Evolutionary conservation across 2,888 invertebrate species (phyloP).

Genomic region (Ichneumon xanthorius): DNA sequence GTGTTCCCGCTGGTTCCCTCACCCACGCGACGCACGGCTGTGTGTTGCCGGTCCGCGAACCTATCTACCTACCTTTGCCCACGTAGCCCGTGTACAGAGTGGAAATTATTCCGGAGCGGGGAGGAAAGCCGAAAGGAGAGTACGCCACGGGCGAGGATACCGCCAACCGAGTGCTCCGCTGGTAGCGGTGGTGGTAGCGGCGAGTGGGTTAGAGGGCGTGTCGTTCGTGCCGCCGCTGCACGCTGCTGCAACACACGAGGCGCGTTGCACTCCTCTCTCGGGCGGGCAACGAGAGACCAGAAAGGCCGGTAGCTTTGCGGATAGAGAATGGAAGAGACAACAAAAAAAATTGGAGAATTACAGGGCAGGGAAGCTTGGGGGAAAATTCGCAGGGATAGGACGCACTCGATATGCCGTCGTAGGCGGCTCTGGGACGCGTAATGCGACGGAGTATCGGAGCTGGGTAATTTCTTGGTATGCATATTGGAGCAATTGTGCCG

Average conservation of each 20-base stretch:
- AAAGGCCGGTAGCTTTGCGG: slow-evolving; percentile 18
- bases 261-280: slow-evolving; percentile 56
- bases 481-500: neutral
- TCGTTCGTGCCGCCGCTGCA: slow-evolving; percentile 66
- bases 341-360: slow-evolving; percentile 5
- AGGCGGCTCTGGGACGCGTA: neutral
- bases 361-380: slow-evolving; percentile 1
- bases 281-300: slow-evolving; percentile 10
- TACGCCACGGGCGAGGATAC: slow-evolving; percentile 53
- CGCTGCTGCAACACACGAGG: slow-evolving; percentile 47
- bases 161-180: slow-evolving; percentile 51
- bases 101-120: slow-evolving; percentile 59
- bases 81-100: slow-evolving; percentile 50
- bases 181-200: slow-evolving; percentile 58
- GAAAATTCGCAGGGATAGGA: slow-evolving; percentile 10
- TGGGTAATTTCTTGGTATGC: neutral
- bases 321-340: neutral
- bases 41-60: slow-evolving; percentile 2
- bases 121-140: slow-evolving; percentile 67
- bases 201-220: slow-evolving; percentile 70
- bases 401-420: neutral
- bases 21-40: slow-evolving; percentile 17
- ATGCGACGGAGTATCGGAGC: neutral
- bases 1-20: slow-evolving; percentile 39
- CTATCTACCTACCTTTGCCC: slow-evolving; percentile 40